A percentile compares a stretch with the other conserved stretches of the same genome.
phyloP scores from a whole-genome alignment of 2,113 vertebrate species.

The Toxotes chatareus region DNA sequence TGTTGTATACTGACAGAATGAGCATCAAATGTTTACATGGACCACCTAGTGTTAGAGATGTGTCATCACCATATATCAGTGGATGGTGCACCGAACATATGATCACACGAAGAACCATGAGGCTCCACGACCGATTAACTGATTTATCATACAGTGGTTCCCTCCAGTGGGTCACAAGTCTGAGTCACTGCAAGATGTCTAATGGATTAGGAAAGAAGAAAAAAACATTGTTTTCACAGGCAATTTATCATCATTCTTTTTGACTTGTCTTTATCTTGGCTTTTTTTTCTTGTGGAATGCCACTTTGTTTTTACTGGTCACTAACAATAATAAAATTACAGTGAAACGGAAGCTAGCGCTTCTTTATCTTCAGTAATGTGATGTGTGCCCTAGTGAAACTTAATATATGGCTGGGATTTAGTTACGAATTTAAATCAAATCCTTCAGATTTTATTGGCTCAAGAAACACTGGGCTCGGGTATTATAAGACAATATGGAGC shows the following conservation, averaged over 20 bases:
- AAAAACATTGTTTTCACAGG: no score
- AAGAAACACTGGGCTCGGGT: no score
- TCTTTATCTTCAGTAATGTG: background rate
- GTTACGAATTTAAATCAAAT: background rate
- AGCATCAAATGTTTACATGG: background rate
- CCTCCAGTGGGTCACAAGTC: background rate
- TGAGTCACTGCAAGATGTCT: background rate
- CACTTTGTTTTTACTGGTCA: no score
- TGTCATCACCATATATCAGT: background rate
- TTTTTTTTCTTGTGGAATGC: no score
- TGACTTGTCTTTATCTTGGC: no score
- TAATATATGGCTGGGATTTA: background rate
- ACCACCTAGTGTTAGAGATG: constrained; percentile 5
- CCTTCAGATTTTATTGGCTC: no score
- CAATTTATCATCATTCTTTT: no score
- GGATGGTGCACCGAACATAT: no score
- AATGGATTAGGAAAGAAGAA: background rate
- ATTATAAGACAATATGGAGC: no score
- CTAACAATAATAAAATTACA: background rate
- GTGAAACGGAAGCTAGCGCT: background rate
- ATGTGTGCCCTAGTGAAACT: background rate
- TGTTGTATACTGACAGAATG: background rate
- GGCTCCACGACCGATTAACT: no score
- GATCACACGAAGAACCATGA: no score
- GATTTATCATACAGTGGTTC: background rate